A percentile compares a stretch with the other conserved stretches of the same genome.
Conservation (phyloP, 2,113 vertebrate species). For the Mystacornis crossleyi region DNA sequence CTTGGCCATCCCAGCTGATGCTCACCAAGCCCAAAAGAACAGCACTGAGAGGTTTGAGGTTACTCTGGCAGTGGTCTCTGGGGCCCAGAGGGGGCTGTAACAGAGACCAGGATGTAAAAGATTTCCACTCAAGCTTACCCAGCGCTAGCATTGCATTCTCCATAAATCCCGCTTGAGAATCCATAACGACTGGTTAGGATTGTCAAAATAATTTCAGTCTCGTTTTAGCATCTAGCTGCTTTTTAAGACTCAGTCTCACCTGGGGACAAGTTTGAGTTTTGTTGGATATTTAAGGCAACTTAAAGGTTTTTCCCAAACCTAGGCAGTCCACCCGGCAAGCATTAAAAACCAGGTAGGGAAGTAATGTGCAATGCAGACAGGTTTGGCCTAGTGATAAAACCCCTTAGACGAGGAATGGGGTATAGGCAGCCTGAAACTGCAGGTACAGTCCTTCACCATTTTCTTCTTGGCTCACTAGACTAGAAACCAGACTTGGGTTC, state of each 20-base stretch:
- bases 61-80: background rate
- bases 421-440: background rate
- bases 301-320: background rate
- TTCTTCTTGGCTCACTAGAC: background rate
- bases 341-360: background rate
- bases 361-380: background rate
- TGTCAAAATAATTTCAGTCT: background rate
- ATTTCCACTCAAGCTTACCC: background rate
- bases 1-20: rapidly evolving
- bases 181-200: background rate
- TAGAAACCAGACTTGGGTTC: background rate
- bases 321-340: background rate
- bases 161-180: background rate
- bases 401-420: background rate
- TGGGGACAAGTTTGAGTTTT: background rate
- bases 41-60: background rate
- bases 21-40: background rate
- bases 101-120: background rate
- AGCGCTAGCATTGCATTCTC: background rate
- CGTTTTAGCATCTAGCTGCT: background rate
- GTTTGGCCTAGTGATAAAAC: background rate
- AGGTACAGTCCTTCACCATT: background rate
- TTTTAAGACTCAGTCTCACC: background rate
- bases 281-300: background rate
- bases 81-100: rapidly evolving